Evolutionary conservation across 2,797 vertebrate genomes (phyloP).

Genomic region (Sebastes steindachneri): DNA sequence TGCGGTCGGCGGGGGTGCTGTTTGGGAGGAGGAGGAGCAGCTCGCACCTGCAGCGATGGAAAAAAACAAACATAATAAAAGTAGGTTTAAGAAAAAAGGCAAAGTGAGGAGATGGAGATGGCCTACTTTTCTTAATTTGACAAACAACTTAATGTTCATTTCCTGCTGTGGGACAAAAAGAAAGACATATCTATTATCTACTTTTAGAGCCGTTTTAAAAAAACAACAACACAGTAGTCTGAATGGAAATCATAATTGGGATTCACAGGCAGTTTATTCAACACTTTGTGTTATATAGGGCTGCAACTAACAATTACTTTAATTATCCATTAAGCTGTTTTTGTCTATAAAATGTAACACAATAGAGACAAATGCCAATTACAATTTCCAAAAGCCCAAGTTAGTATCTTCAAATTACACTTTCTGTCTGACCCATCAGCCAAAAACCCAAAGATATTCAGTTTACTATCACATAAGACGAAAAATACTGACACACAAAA

Average conservation of each 20-base stretch:
- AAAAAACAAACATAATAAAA: background rate
- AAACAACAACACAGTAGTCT: background rate
- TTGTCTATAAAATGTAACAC: background rate
- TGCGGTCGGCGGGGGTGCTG: slow-evolving; percentile 88
- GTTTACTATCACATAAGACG: background rate
- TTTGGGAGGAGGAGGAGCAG: slow-evolving; percentile 94
- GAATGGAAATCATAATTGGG: background rate
- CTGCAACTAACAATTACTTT: background rate
- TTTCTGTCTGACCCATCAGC: background rate
- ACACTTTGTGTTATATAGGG: background rate
- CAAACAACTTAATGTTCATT: background rate
- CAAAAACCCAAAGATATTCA: background rate
- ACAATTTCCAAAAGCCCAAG: background rate
- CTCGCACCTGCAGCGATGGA: slow-evolving; percentile 87
- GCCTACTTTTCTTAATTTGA: slow-evolving; percentile 24
- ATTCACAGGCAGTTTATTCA: background rate
- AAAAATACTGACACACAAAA: background rate
- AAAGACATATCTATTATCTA: background rate
- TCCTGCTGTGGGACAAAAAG: slow-evolving; percentile 2
- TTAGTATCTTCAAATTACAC: background rate
- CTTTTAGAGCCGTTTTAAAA: background rate
- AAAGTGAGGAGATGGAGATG: background rate
- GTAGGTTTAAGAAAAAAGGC: background rate
- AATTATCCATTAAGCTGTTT: background rate
- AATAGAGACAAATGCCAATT: background rate